Conservation (phyloP, 2,113 vertebrate species). For the Silurus asotus region DNA sequence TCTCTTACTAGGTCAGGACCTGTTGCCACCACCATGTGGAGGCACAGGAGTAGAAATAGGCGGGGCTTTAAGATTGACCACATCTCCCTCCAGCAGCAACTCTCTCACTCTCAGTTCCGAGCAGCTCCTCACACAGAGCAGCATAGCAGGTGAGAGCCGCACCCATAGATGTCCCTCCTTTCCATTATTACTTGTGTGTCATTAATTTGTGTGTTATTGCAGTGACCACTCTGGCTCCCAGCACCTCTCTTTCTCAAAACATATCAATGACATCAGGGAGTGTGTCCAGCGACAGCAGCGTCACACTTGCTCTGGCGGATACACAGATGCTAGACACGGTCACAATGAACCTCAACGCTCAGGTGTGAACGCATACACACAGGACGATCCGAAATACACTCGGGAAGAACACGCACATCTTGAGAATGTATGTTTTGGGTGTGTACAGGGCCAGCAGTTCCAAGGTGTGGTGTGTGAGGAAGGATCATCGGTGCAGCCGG, state of each 20-base stretch:
- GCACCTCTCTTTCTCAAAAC: conserved; percentile 83
- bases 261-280: conserved; percentile 90
- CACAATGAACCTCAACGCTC: conserved; percentile 87
- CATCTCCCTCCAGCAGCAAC: conserved; percentile 69
- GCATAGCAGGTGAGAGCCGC: conserved; percentile 64
- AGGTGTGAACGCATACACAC: conserved; percentile 25
- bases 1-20: conserved; percentile 77
- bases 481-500: conserved; percentile 75
- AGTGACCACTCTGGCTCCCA: conserved; percentile 76
- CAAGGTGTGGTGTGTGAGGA: conserved; percentile 84
- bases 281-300: conserved; percentile 83
- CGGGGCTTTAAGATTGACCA: conserved; percentile 74
- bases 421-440: conserved; percentile 15
- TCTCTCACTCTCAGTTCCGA: conserved; percentile 81
- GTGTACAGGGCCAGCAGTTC: conserved; percentile 82
- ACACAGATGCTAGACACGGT: conserved; percentile 93
- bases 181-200: neutral
- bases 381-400: neutral
- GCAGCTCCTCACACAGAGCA: conserved; percentile 82
- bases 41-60: conserved; percentile 73
- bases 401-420: neutral
- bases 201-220: conserved; percentile 14
- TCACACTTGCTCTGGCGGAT: conserved; percentile 92
- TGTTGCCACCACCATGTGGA: conserved; percentile 76
- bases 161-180: no score